Conservation (phyloP, 2,797 vertebrate genomes). For the Danio jaintianensis region DNA sequence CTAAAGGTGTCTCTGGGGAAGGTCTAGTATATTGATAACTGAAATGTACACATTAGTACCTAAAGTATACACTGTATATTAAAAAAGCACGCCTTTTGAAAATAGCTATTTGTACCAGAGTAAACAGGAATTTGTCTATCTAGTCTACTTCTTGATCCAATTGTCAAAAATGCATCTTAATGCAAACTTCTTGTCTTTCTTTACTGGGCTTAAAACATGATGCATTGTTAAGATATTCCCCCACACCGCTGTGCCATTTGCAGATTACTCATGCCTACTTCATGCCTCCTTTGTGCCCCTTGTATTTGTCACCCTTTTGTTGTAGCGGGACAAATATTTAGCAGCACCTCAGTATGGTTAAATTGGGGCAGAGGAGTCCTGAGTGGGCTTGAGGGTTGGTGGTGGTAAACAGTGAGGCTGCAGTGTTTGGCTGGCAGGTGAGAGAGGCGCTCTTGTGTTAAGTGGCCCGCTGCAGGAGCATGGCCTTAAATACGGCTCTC, state of each 20-base stretch:
- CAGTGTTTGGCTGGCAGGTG: constrained; percentile 89
- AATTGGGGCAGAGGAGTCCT: constrained; percentile 61
- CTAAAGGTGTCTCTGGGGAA: too few species aligned
- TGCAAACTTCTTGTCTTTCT: too few species aligned
- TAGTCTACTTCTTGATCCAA: too few species aligned
- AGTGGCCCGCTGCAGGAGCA: constrained; percentile 89
- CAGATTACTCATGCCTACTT: constrained; percentile 26
- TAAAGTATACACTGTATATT: too few species aligned
- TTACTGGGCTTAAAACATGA: too few species aligned
- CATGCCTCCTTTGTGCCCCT: constrained; percentile 33
- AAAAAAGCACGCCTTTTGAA: too few species aligned
- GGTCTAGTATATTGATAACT: too few species aligned
- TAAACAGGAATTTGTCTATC: too few species aligned
- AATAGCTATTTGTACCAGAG: too few species aligned
- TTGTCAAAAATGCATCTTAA: too few species aligned
- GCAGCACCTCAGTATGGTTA: constrained; percentile 53
- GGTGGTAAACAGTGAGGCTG: constrained; percentile 57
- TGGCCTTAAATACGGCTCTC: constrained; percentile 87
- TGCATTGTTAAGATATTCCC: not conserved
- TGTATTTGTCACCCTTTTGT: constrained; percentile 61
- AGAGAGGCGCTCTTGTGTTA: constrained; percentile 89
- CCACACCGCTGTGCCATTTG: not conserved
- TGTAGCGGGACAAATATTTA: constrained; percentile 62
- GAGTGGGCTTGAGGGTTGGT: constrained; percentile 41
- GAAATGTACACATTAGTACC: too few species aligned